phyloP scores from a whole-genome alignment of 2,888 invertebrate species.

The Luperina testacea region DNA sequence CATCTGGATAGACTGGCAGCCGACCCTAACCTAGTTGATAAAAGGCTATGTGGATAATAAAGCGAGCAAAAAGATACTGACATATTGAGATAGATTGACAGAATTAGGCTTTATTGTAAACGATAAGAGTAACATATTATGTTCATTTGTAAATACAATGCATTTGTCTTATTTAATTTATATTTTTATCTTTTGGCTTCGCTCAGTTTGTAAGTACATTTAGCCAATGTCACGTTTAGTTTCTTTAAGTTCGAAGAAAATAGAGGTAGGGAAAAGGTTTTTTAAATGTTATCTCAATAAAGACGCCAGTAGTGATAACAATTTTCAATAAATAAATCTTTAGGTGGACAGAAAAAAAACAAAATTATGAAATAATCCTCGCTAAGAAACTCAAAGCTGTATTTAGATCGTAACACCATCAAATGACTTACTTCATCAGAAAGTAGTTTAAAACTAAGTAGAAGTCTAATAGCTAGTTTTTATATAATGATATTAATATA shows the following conservation, averaged over 20 bases:
- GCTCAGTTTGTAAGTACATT: not conserved
- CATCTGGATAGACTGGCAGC: slow-evolving; percentile 26
- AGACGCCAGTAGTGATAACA: not conserved
- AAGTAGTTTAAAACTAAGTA: slow-evolving; percentile 3
- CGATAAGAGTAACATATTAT: not conserved
- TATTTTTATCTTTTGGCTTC: not conserved
- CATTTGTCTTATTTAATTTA: not conserved
- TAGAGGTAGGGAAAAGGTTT: not conserved
- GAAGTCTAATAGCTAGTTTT: slow-evolving; percentile 11
- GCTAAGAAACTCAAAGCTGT: not conserved
- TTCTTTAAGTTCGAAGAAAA: not conserved
- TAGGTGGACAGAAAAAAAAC: not conserved
- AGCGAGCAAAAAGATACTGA: slow-evolving; percentile 1
- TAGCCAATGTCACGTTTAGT: not conserved
- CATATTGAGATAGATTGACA: not conserved
- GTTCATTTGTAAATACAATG: not conserved
- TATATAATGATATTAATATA: slow-evolving; percentile 38
- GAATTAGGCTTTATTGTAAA: not conserved
- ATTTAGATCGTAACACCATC: not conserved
- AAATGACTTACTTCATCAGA: not conserved
- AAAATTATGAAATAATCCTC: not conserved
- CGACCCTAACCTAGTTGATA: slow-evolving; percentile 48
- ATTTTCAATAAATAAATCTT: not conserved
- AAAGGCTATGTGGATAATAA: slow-evolving; percentile 22
- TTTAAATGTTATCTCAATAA: not conserved